These are phyloP conservation scores for Macaria liturata DNA, from an alignment of 2,888 invertebrate genomes.

Conservation along the genomic window DNA sequence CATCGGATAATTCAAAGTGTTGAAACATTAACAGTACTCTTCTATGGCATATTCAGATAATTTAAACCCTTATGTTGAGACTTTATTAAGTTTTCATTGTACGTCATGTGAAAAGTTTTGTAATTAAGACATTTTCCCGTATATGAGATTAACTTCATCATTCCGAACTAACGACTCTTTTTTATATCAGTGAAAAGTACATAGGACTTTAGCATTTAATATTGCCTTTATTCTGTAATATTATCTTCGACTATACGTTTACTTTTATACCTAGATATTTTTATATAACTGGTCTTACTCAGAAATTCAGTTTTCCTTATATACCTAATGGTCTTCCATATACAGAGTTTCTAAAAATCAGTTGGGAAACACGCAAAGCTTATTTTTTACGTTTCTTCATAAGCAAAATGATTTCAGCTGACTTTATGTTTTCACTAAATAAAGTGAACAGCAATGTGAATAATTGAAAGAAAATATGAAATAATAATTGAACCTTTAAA, in stretches of 20 bases:
- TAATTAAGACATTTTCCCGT: conserved; percentile 51
- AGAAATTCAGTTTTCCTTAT: conserved; percentile 31
- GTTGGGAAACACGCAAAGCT: too few species aligned
- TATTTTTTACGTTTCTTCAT: too few species aligned
- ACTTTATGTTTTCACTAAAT: too few species aligned
- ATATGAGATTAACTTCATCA: conserved; percentile 54
- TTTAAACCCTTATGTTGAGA: conserved; percentile 51
- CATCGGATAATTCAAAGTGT: background rate
- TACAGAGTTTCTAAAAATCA: too few species aligned
- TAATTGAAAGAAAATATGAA: too few species aligned
- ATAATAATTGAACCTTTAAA: too few species aligned
- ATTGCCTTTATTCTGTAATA: conserved; percentile 39
- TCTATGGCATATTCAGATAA: background rate
- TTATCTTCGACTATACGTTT: conserved; percentile 42
- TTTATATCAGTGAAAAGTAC: conserved; percentile 44
- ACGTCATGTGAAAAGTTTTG: conserved; percentile 49
- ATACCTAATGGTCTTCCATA: too few species aligned
- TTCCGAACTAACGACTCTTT: conserved; percentile 50
- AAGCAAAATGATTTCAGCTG: too few species aligned
- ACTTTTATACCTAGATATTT: conserved; percentile 32
- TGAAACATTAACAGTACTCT: background rate
- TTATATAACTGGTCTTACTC: conserved; percentile 24
- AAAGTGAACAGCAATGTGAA: too few species aligned
- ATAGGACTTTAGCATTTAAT: conserved; percentile 45
- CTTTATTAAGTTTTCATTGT: conserved; percentile 57